phyloP scores from a whole-genome alignment of 1,140 invertebrate species.

The Drosophila funebris region DNA sequence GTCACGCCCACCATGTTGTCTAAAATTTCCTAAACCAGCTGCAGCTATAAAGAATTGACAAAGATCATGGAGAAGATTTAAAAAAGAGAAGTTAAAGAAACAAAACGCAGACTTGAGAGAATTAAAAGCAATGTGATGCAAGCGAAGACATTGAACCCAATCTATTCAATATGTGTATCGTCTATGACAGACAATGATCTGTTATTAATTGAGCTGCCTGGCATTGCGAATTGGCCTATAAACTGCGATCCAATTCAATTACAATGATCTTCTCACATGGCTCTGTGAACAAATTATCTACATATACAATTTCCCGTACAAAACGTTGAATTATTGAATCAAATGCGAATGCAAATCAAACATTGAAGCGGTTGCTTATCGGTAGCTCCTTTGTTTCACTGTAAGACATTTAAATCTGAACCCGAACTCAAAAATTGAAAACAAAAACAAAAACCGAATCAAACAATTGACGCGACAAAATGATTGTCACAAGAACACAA shows the following conservation, averaged over 20 bases:
- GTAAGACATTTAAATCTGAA: slow-evolving; percentile 5
- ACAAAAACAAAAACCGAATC: slow-evolving; percentile 13
- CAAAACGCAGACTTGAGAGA: not conserved
- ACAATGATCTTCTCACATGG: slow-evolving; percentile 22
- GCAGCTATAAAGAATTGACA: slow-evolving; percentile 1
- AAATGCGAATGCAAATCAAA: not conserved
- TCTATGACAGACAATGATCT: slow-evolving; percentile 48
- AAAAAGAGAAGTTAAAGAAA: not conserved
- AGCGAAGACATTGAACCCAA: slow-evolving; percentile 69
- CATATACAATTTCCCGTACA: not conserved
- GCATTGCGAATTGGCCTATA: slow-evolving; percentile 34
- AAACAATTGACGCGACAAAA: slow-evolving; percentile 3
- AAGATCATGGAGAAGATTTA: not conserved
- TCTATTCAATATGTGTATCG: slow-evolving; percentile 56
- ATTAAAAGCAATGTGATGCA: slow-evolving; percentile 32
- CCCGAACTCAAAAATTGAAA: not conserved
- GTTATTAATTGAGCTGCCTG: slow-evolving; percentile 53
- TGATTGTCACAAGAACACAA: slow-evolving; percentile 1
- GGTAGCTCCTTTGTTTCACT: slow-evolving; percentile 20
- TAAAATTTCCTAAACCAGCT: not conserved
- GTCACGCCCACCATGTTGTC: slow-evolving; percentile 73
- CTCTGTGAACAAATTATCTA: not conserved
- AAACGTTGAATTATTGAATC: not conserved
- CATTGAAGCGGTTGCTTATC: slow-evolving; percentile 16
- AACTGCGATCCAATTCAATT: slow-evolving; percentile 44